These are phyloP conservation scores for pig (Sus scrofa) DNA, from an alignment of 2,113 vertebrate genomes.

Conservation along the genomic window DNA sequence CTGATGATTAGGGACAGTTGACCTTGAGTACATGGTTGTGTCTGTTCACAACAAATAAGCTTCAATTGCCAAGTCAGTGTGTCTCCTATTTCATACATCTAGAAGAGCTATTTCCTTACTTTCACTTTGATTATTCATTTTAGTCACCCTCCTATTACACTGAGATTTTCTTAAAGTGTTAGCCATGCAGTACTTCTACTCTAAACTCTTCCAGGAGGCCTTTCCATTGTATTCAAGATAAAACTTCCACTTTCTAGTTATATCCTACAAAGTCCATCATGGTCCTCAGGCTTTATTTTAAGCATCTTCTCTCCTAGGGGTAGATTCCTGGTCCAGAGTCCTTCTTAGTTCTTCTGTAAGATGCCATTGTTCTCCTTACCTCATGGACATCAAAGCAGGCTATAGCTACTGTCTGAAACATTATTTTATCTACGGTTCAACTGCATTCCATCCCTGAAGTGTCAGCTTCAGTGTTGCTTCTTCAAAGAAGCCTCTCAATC, in stretches of 20 bases:
- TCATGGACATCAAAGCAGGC: background rate
- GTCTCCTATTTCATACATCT: background rate
- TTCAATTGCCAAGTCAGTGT: background rate
- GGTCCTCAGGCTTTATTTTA: background rate
- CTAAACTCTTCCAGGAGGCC: background rate
- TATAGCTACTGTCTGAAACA: background rate
- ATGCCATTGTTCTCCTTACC: background rate
- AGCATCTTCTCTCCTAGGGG: background rate
- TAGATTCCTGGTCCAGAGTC: background rate
- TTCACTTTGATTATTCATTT: background rate
- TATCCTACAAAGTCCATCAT: background rate
- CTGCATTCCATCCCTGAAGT: background rate
- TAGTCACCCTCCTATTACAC: background rate
- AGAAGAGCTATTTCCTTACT: background rate
- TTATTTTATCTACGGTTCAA: background rate
- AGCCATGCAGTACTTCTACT: background rate
- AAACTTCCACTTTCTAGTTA: background rate
- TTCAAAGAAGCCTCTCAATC: background rate
- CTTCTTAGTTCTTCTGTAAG: background rate
- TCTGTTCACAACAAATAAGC: too few relatives aligned
- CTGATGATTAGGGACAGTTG: too few relatives aligned
- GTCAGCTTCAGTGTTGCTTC: background rate
- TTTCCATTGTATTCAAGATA: background rate
- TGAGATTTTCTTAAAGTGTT: background rate
- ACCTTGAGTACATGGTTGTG: too few relatives aligned